Evolutionary conservation across 2,113 vertebrate genomes (phyloP).

Genomic region (Hystrix cristata): DNA sequence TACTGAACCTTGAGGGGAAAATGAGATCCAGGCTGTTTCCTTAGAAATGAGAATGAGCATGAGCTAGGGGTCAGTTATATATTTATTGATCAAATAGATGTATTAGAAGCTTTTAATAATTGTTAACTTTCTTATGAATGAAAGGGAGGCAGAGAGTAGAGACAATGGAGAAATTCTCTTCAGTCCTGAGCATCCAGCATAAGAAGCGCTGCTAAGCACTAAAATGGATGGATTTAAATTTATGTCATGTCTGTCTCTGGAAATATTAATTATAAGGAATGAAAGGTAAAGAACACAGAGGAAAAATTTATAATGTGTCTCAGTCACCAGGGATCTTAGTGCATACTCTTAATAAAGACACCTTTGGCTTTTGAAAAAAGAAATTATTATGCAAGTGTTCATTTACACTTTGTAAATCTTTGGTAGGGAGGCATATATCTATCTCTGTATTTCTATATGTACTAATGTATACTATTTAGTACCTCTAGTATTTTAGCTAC

Average conservation of each 20-base stretch:
- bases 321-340: background rate
- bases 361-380: background rate
- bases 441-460: background rate
- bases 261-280: background rate
- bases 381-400: background rate
- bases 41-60: background rate
- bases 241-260: background rate
- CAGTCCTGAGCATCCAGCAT: background rate
- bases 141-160: background rate
- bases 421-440: background rate
- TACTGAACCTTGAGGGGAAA: conserved; percentile 42
- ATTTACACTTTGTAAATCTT: background rate
- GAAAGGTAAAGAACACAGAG: background rate
- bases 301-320: background rate
- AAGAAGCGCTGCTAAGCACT: background rate
- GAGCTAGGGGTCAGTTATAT: background rate
- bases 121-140: background rate
- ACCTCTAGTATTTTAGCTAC: background rate
- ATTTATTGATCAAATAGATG: background rate
- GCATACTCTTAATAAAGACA: background rate
- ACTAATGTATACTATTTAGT: background rate
- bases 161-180: background rate
- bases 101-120: background rate
- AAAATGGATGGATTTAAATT: background rate
- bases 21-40: background rate